These are phyloP conservation scores for Neomonachus schauinslandi DNA, from an alignment of 2,113 vertebrate species.

Conservation along the genomic window DNA sequence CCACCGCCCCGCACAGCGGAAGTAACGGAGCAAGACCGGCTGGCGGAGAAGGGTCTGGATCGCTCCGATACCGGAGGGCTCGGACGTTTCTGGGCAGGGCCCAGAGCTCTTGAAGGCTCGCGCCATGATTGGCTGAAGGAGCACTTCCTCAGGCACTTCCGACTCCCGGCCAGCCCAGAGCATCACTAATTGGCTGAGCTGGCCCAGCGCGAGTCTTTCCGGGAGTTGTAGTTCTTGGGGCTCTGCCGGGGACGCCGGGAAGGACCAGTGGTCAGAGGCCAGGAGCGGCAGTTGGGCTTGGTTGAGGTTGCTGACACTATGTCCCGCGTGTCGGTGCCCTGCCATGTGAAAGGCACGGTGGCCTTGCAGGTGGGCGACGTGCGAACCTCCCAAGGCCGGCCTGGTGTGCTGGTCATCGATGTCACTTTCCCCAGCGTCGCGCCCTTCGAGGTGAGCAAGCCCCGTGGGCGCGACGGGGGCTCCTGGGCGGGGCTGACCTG, in stretches of 20 bases:
- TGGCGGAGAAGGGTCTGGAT: fast-evolving
- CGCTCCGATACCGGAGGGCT: fast-evolving
- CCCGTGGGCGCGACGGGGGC: neutral
- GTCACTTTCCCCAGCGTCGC: conserved; percentile 86
- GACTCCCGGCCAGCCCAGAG: neutral
- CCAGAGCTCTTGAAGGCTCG: fast-evolving
- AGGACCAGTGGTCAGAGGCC: neutral
- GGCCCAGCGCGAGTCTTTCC: neutral
- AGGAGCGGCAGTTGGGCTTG: neutral
- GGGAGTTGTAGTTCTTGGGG: conserved; percentile 71
- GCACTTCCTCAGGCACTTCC: conserved; percentile 59
- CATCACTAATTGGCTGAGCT: conserved; percentile 44
- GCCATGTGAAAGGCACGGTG: conserved; percentile 88
- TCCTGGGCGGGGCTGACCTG: conserved; percentile 22
- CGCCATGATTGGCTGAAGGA: conserved; percentile 41
- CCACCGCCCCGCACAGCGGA: fast-evolving
- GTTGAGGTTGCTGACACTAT: conserved; percentile 52
- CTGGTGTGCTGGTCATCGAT: conserved; percentile 91
- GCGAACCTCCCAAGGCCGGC: conserved; percentile 83
- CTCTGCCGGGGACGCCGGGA: neutral
- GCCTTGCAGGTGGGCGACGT: conserved; percentile 89
- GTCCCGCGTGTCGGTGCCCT: conserved; percentile 81
- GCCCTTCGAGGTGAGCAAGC: conserved; percentile 87
- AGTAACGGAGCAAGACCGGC: fast-evolving
- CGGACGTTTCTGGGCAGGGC: neutral